Evolutionary conservation across 2,113 vertebrate genomes (phyloP), one percentile per base, ranked within the genome.

Genomic region (Pluvianellus socialis): DNA sequence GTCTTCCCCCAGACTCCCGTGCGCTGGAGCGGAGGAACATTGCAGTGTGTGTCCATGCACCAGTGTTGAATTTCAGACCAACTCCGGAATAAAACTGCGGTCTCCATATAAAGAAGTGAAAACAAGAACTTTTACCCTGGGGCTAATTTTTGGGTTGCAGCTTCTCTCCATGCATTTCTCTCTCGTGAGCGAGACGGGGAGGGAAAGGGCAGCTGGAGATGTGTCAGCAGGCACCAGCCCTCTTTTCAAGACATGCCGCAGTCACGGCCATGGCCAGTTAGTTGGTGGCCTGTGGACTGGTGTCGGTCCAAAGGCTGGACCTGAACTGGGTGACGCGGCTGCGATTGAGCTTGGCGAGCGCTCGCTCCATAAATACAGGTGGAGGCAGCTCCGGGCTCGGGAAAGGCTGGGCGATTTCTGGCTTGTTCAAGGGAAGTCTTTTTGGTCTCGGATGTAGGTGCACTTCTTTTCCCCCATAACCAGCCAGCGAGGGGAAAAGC

Each of bases 31-130:
- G 45, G 7, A 3, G 59, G 32, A 80, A 9, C 72, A 6, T 16
- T 16, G 68, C 76, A 33, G 59, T 0, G 32, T 17, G 33, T 13
- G 58, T 6, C 84, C 66, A 11, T 3, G 40, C 55, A 62, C 40
- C 7, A 1, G 6, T 0, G 1, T 3, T 18, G 11, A 6, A 47
- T 53, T 73, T 28, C 79, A 72, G 63, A 66, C 32, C 72, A 14
- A 6, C 62, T 6, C 4, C 49, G 52, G 65, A 32, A 49, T 4
- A 2, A 5, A 66, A 38, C 14, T 21, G 30, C 32, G 66, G 66
- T 66, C 45, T 68, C 50, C 28, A 21, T 16, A 23, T 2, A 72
- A 80, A 92, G 33, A 72, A 4, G 27, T 18, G 15, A 2, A 6
- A 14, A 70, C 33, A 12, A 38, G 55, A 24, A 28, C 76, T 68